Conservation (phyloP, 2,113 vertebrate genomes). For the Elephantulus edwardii region DNA sequence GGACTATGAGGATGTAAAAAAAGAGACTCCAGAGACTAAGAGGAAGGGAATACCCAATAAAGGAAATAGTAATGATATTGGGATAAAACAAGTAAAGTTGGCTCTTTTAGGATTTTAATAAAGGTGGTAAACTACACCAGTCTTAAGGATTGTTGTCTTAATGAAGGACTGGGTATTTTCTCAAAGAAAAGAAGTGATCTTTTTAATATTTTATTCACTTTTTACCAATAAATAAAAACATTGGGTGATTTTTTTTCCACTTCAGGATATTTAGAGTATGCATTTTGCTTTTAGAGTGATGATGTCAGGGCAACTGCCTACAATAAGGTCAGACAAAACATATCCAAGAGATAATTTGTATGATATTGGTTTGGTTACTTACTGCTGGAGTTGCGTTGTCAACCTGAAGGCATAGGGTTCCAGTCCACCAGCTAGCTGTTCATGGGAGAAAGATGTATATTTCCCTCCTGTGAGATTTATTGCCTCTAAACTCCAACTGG, state of each 20-base stretch:
- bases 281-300: background rate
- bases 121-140: background rate
- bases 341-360: background rate
- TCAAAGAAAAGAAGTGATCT: background rate
- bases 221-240: background rate
- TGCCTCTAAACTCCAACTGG: no score
- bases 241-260: conserved; percentile 22
- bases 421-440: no score
- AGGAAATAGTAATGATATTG: background rate
- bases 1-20: background rate
- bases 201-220: background rate
- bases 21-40: background rate
- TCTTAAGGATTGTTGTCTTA: background rate
- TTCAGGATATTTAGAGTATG: conserved; percentile 8
- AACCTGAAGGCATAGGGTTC: no score
- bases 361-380: background rate
- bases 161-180: background rate
- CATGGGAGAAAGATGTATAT: no score
- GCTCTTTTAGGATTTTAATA: background rate
- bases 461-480: no score
- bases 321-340: background rate
- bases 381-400: background rate
- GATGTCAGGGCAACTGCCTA: background rate
- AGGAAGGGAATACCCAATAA: background rate
- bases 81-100: background rate